Conservation (phyloP, 1,140 invertebrate genomes). For the Onthophagus taurus region DNA sequence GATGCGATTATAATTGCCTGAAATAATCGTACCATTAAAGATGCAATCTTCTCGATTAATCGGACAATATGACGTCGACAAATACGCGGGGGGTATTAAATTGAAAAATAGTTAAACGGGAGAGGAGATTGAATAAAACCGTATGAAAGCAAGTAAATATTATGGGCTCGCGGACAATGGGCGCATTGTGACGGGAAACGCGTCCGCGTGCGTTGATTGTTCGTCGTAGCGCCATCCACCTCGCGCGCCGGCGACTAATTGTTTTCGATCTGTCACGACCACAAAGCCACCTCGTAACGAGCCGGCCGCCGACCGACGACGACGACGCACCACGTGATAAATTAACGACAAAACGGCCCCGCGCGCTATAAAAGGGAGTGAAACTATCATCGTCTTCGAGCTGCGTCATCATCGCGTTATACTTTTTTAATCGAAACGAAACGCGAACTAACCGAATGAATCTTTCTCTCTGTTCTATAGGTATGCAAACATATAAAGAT, state of each 20-base stretch:
- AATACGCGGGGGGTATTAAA: no score
- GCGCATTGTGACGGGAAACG: neutral
- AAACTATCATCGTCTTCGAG: conserved; percentile 18
- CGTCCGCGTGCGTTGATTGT: conserved; percentile 5
- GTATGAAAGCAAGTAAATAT: conserved; percentile 9
- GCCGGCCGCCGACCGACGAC: no score
- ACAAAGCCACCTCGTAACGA: conserved; percentile 24
- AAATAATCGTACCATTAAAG: no score
- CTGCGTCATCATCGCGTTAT: conserved; percentile 22
- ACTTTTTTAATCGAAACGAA: conserved; percentile 24
- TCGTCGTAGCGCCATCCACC: neutral
- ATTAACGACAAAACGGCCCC: conserved; percentile 24
- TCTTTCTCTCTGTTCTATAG: no score
- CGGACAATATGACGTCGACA: no score
- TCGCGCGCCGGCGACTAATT: conserved; percentile 19
- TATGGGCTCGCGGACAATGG: neutral
- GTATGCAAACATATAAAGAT: no score
- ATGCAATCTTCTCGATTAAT: no score
- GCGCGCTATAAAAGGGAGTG: conserved; percentile 23
- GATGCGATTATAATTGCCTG: no score
- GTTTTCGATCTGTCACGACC: conserved; percentile 27
- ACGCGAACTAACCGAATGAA: no score
- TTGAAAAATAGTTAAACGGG: no score
- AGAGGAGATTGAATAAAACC: conserved; percentile 4
- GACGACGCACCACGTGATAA: conserved; percentile 23